Conservation (phyloP, 2,888 invertebrate species). For the Clistopyga incitator region DNA sequence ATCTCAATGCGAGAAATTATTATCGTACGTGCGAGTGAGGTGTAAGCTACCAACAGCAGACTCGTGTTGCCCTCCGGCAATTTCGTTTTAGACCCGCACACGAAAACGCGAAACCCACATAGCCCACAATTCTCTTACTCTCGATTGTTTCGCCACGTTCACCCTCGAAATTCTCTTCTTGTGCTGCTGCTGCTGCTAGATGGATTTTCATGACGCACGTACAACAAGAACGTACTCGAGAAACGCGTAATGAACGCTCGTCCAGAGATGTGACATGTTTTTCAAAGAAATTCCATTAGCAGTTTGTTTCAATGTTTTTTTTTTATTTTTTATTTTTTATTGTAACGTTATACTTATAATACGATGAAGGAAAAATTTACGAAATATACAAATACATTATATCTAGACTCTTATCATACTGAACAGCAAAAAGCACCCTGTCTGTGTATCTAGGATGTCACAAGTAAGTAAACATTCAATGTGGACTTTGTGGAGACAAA, state of each 20-base stretch:
- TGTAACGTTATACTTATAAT: constrained; percentile 30
- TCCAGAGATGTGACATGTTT: constrained; percentile 6
- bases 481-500: background rate
- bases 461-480: background rate
- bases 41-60: constrained; percentile 10
- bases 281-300: background rate
- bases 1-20: constrained; percentile 69
- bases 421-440: constrained; percentile 11
- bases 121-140: constrained; percentile 40
- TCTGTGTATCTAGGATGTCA: background rate
- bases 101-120: constrained; percentile 43
- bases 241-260: constrained; percentile 12
- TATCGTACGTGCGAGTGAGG: constrained; percentile 65
- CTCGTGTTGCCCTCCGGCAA: constrained; percentile 53
- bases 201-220: constrained; percentile 52
- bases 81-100: constrained; percentile 57
- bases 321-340: too few species aligned
- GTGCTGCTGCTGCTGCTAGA: constrained; percentile 29
- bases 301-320: constrained; percentile 4
- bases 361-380: constrained; percentile 26
- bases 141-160: constrained; percentile 48
- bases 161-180: constrained; percentile 45
- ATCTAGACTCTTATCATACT: constrained; percentile 29
- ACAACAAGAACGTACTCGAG: constrained; percentile 26
- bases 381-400: constrained; percentile 38